phyloP scores from a whole-genome alignment of 2,113 vertebrate species.

The Amazona vittata region DNA sequence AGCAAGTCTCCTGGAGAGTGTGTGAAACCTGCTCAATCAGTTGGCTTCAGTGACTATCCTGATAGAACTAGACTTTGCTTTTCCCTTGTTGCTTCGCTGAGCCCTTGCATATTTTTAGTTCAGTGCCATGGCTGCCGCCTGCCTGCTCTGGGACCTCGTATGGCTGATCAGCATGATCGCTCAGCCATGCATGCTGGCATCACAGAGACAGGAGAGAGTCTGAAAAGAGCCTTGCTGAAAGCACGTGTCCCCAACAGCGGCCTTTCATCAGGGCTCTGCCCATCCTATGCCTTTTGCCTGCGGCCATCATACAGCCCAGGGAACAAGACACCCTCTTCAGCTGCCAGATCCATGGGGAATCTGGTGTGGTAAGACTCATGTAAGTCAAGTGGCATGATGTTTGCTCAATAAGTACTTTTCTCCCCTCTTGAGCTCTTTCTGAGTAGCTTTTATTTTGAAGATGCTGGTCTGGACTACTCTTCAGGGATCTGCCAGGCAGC shows the following conservation, averaged over 20 bases:
- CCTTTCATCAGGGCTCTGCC: not conserved
- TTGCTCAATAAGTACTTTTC: not conserved
- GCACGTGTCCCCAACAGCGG: rapidly evolving
- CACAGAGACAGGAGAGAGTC: rapidly evolving
- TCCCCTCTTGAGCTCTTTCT: not conserved
- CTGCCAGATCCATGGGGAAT: not conserved
- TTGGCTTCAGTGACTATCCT: not conserved
- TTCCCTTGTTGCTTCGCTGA: not conserved
- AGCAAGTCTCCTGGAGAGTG: not conserved
- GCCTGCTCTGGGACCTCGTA: not conserved
- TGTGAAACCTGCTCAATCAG: not conserved
- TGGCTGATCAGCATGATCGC: rapidly evolving
- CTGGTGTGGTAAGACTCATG: not conserved
- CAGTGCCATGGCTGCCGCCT: rapidly evolving
- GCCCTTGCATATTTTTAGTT: not conserved
- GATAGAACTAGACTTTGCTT: not conserved
- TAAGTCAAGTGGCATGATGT: not conserved
- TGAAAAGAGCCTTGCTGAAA: not conserved
- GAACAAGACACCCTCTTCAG: not conserved
- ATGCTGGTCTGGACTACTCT: not conserved
- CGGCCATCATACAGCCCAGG: not conserved
- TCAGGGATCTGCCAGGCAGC: not conserved
- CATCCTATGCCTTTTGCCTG: not conserved
- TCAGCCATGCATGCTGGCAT: not conserved
- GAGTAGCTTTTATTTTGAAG: not conserved